These are phyloP conservation scores for Habroteleia sp. DNA, from an alignment of 2,888 invertebrate species.

Conservation along the genomic window DNA sequence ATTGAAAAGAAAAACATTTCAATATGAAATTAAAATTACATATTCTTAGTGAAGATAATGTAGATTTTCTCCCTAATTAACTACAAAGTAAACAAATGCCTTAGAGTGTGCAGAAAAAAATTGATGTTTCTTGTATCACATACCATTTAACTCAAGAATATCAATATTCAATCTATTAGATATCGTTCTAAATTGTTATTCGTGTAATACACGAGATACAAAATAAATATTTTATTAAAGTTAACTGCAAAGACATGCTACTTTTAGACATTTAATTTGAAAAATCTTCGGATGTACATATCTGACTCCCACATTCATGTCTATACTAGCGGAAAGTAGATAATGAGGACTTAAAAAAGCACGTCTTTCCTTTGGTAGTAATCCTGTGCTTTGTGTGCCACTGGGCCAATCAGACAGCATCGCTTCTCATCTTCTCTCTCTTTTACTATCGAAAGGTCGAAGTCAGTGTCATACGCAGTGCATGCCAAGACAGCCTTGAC, in stretches of 20 bases:
- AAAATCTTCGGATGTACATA: constrained; percentile 45
- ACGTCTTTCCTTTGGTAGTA: constrained; percentile 66
- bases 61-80: no score
- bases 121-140: no score
- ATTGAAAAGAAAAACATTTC: no score
- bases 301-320: constrained; percentile 67
- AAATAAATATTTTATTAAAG: no score
- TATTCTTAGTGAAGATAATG: no score
- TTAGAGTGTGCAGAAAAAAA: no score
- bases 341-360: constrained; percentile 78
- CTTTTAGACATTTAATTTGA: constrained; percentile 46
- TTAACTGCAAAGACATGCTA: constrained; percentile 52
- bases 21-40: no score
- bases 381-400: constrained; percentile 77
- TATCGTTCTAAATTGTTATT: no score
- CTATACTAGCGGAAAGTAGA: constrained; percentile 74
- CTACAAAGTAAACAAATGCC: no score
- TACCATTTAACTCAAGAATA: no score
- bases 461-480: constrained; percentile 51
- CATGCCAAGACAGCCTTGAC: constrained; percentile 62
- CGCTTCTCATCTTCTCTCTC: constrained; percentile 68
- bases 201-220: no score
- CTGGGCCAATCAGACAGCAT: constrained; percentile 78
- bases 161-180: no score
- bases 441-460: constrained; percentile 54